Evolutionary conservation across 2,113 vertebrate species (phyloP).

Genomic region (Rafetus swinhoei): DNA sequence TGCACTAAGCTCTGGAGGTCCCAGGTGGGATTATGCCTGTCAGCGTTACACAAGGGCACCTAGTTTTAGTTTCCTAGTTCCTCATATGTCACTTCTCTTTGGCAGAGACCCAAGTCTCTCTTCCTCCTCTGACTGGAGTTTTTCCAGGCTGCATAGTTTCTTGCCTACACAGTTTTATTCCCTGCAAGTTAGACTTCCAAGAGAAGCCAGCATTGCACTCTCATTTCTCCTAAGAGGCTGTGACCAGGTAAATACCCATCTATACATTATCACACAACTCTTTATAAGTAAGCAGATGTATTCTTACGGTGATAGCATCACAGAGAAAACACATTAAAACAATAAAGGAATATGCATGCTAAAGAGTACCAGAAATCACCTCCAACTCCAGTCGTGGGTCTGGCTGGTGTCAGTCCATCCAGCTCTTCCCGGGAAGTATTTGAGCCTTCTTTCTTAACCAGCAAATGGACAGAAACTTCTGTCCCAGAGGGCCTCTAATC

Average conservation of each 20-base stretch:
- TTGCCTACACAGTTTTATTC: not conserved
- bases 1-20: no score
- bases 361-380: not conserved
- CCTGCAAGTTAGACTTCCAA: not conserved
- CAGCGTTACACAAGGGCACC: not conserved
- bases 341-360: not conserved
- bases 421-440: not conserved
- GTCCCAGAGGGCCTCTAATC: not conserved
- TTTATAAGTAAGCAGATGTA: not conserved
- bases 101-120: not conserved
- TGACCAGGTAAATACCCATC: not conserved
- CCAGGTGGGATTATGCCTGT: no score
- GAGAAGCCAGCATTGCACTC: not conserved
- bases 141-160: not conserved
- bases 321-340: not conserved
- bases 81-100: not conserved
- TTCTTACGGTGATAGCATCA: not conserved
- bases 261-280: not conserved
- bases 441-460: not conserved
- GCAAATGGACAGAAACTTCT: not conserved
- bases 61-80: not conserved
- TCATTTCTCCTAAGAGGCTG: not conserved
- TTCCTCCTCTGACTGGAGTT: not conserved
- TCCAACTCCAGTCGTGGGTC: not conserved
- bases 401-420: not conserved